Conservation (phyloP, 2,113 vertebrate species). For the Lepus timidus region DNA sequence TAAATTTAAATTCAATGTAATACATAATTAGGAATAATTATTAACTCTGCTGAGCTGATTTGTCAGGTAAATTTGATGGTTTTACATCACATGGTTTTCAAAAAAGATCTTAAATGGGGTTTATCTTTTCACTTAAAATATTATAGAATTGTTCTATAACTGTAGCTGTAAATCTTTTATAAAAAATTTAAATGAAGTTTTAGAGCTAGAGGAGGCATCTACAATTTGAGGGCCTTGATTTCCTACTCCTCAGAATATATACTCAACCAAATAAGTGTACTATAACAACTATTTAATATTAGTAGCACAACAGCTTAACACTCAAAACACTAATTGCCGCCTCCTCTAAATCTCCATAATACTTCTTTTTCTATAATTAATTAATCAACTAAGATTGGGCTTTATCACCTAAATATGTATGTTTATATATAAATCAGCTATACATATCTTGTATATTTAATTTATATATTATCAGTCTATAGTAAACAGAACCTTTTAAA, state of each 20-base stretch:
- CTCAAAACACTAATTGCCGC: neutral
- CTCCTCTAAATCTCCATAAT: neutral
- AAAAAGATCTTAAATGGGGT: neutral
- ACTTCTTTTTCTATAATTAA: neutral
- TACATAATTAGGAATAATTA: neutral
- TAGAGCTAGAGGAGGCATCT: neutral
- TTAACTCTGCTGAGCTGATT: neutral
- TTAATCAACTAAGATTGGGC: neutral
- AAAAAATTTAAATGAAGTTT: slow-evolving; percentile 5
- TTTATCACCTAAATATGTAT: neutral
- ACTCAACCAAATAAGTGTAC: neutral
- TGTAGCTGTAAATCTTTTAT: neutral
- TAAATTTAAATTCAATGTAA: neutral
- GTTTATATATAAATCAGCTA: neutral
- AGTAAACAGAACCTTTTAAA: neutral
- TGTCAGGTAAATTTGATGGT: neutral
- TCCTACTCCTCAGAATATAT: slow-evolving; percentile 19
- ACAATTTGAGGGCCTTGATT: neutral
- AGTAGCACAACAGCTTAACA: neutral
- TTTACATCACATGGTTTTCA: neutral
- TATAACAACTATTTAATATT: neutral
- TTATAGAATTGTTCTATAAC: neutral
- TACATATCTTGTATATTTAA: neutral
- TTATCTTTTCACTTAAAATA: neutral
- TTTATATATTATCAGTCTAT: neutral